phyloP scores from a whole-genome alignment of 2,797 vertebrate genomes.

The Hypotaenidia okinawae region DNA sequence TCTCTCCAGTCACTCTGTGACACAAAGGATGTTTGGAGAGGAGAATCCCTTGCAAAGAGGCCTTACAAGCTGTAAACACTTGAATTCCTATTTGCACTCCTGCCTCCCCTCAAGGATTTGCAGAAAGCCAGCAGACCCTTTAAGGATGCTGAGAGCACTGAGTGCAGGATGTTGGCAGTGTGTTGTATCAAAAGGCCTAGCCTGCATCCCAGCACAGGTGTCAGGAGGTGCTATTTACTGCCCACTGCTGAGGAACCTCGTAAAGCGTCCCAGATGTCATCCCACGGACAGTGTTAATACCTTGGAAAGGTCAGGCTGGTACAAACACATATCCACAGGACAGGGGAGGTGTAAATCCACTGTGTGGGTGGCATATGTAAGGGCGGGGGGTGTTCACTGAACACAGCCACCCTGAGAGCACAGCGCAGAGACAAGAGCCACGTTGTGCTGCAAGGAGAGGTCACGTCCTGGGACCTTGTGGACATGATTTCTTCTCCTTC shows the following conservation, averaged over 20 bases:
- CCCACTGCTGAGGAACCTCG: not conserved
- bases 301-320: conserved; percentile 38
- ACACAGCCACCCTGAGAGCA: not conserved
- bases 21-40: not conserved
- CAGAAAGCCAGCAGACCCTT: not conserved
- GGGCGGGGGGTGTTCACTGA: accelerated
- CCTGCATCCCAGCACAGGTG: not conserved
- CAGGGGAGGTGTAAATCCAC: not conserved
- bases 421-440: not conserved
- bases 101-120: not conserved
- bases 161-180: not conserved
- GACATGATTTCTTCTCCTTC: not conserved
- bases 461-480: accelerated
- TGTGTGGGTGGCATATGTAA: accelerated
- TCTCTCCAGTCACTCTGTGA: not conserved
- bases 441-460: not conserved
- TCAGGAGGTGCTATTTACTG: not conserved
- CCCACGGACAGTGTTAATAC: not conserved
- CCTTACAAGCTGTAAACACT: not conserved
- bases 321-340: not conserved
- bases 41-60: not conserved
- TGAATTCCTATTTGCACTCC: not conserved
- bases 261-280: not conserved
- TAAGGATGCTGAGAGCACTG: not conserved
- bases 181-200: not conserved